These are phyloP conservation scores for Cosmopolites sordidus DNA, from an alignment of 2,888 invertebrate species.

Conservation along the genomic window DNA sequence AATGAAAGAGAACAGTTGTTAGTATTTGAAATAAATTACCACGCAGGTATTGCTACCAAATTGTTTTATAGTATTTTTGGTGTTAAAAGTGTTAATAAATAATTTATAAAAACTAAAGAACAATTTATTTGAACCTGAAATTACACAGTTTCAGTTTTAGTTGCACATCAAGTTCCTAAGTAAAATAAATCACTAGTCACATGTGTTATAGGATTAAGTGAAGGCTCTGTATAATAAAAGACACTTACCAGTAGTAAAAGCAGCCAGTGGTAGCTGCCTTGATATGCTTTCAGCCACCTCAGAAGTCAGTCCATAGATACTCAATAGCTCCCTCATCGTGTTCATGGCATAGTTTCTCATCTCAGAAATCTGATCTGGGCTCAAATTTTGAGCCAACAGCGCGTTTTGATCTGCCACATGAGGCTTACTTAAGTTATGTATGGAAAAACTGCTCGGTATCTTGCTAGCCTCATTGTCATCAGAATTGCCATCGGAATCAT, in stretches of 20 bases:
- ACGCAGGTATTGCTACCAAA: too few species aligned
- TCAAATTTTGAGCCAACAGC: slow-evolving; percentile 45
- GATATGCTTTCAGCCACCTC: slow-evolving; percentile 68
- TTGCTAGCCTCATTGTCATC: slow-evolving; percentile 37
- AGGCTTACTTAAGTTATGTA: slow-evolving; percentile 46
- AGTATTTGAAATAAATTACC: too few species aligned
- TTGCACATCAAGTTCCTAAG: too few species aligned
- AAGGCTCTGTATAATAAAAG: too few species aligned
- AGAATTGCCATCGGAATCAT: slow-evolving; percentile 40
- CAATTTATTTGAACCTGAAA: too few species aligned
- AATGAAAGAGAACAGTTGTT: too few species aligned
- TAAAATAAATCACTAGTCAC: too few species aligned
- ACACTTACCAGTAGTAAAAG: slow-evolving; percentile 61
- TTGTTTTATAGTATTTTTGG: too few species aligned
- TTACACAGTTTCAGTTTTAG: too few species aligned
- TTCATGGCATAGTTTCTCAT: slow-evolving; percentile 74
- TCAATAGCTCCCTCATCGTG: slow-evolving; percentile 73
- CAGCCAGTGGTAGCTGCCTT: slow-evolving; percentile 65
- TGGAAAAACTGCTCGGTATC: slow-evolving; percentile 46
- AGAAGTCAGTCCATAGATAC: slow-evolving; percentile 70
- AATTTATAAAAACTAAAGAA: too few species aligned
- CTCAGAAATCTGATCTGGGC: slow-evolving; percentile 50
- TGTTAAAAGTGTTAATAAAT: too few species aligned
- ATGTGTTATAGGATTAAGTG: too few species aligned
- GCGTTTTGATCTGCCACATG: slow-evolving; percentile 38